phyloP scores from a whole-genome alignment of 2,888 invertebrate species.

The Zaprionus bogoriensis region DNA sequence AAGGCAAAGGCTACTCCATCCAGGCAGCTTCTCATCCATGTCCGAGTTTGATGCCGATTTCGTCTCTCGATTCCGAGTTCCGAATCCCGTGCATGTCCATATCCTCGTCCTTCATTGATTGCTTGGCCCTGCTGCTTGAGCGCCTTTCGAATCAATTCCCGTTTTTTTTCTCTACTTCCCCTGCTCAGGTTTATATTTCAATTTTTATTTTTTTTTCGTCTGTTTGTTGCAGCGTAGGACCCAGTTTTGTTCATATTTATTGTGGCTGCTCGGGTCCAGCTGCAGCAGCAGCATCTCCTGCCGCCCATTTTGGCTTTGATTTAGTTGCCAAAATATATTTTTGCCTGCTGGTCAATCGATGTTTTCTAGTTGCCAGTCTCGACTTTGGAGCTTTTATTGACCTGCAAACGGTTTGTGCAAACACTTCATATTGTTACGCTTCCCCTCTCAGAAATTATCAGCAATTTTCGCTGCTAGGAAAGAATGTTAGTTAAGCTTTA shows the following conservation, averaged over 20 bases:
- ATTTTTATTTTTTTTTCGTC: background rate
- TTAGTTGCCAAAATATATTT: conserved; percentile 48
- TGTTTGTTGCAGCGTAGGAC: conserved; percentile 11
- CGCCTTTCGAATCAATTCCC: conserved; percentile 33
- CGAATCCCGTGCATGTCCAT: background rate
- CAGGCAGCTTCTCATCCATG: conserved; percentile 23
- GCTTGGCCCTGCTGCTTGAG: conserved; percentile 25
- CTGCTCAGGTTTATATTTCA: background rate
- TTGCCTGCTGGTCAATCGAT: conserved; percentile 25
- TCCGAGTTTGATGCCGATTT: conserved; percentile 15
- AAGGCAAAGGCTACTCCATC: too few relatives aligned
- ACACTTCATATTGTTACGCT: conserved; percentile 19
- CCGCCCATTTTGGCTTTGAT: conserved; percentile 31
- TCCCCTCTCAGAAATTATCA: too few relatives aligned
- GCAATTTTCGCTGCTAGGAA: too few relatives aligned
- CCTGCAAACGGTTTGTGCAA: conserved; percentile 1
- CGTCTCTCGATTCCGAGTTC: background rate
- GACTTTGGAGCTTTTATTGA: conserved; percentile 26
- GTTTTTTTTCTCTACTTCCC: background rate
- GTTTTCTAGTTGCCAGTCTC: conserved; percentile 1
- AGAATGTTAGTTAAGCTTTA: too few relatives aligned
- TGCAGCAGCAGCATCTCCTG: too few relatives aligned
- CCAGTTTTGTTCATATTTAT: conserved; percentile 52
- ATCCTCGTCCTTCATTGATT: conserved; percentile 44
- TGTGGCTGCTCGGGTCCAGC: conserved; percentile 18